These are phyloP conservation scores for Phalangium opilio DNA, from an alignment of 2,888 invertebrate species.

Conservation along the genomic window DNA sequence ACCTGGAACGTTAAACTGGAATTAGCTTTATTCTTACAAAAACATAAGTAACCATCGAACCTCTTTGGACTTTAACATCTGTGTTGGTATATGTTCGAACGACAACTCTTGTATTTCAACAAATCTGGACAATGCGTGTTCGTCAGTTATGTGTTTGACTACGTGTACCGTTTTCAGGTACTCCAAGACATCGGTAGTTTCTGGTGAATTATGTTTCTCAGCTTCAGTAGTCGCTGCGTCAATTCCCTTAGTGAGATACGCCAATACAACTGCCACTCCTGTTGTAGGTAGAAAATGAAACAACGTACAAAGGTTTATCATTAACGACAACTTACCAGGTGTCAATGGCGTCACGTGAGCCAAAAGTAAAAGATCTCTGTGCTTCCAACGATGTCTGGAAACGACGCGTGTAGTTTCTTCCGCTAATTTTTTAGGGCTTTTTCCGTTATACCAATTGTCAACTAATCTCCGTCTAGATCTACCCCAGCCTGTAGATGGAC, in stretches of 20 bases:
- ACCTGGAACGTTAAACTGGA: slow-evolving; percentile 40
- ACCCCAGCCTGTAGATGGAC: slow-evolving; percentile 38
- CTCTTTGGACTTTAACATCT: slow-evolving; percentile 44
- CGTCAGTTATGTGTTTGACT: slow-evolving; percentile 23
- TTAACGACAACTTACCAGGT: slow-evolving; percentile 23
- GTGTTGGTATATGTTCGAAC: slow-evolving; percentile 52
- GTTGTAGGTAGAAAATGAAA: slow-evolving; percentile 10
- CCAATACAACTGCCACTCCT: slow-evolving; percentile 26
- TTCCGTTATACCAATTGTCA: slow-evolving; percentile 46
- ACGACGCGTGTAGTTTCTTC: slow-evolving; percentile 46
- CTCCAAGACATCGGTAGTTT: slow-evolving; percentile 18
- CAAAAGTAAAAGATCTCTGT: slow-evolving; percentile 47
- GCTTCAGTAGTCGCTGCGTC: slow-evolving; percentile 20
- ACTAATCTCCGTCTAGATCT: slow-evolving; percentile 47
- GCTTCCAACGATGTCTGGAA: slow-evolving; percentile 50
- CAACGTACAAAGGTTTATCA: background rate
- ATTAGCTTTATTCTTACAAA: too few species aligned
- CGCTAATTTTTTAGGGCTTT: slow-evolving; percentile 45
- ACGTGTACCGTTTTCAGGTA: slow-evolving; percentile 27
- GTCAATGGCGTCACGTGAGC: slow-evolving; percentile 25
- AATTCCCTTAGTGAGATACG: slow-evolving; percentile 21
- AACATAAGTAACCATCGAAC: slow-evolving; percentile 31
- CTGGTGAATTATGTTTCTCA: background rate
- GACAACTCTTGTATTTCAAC: slow-evolving; percentile 40
- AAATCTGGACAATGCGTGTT: slow-evolving; percentile 35